Evolutionary conservation across 37 sponge, comb jelly and placozoan genomes (phyloP), one percentile per base, ranked within the genome.

Genomic region (Diacarnus erythraeanus): DNA sequence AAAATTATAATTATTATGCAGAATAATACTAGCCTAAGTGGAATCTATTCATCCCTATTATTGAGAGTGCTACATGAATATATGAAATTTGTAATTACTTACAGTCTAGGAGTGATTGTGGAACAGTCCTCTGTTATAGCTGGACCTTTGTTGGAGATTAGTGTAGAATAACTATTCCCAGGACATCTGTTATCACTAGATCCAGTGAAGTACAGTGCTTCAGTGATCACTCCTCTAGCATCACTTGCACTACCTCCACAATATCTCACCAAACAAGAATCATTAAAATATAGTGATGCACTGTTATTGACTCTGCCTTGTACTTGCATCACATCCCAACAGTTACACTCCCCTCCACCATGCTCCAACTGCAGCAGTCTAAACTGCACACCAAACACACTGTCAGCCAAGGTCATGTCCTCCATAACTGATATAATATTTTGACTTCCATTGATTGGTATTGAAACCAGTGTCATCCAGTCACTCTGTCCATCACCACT

Each of bases 311-410:
- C 64, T 29, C 64, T 61, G 5, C 64, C 30, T 20, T 27, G 5
- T 23, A 61, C 64, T 61, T 6, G 64, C 21, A 20, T 15, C 12
- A 61, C 64, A 61, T 27, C 20, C 64, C 64, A 61, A 25, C 64
- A 61, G 64, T 27, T 27, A 15, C 64, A 61, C 20, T 25, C 29
- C 21, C 64, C 21, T 61, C 64, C 64, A 29, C 64, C 64, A 61
- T 61, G 64, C 64, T 61, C 64, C 64, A 61, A 27, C 64, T 61
- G 64, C 64, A 23, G 8, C 64, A 61, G 64, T 61, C 64, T 61
- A 25, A 61, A 61, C 64, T 61, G 64, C 29, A 27, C 64, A 61
- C 29, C 64, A 23, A 4, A 15, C 8, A 29, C 64, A 61, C 21
- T 61, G 64, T 12, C 12, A 12, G 6, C 51, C 6, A 47, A 47